Evolutionary conservation across 2,797 vertebrate genomes (phyloP).

Genomic region (Enteromius radiatus): DNA sequence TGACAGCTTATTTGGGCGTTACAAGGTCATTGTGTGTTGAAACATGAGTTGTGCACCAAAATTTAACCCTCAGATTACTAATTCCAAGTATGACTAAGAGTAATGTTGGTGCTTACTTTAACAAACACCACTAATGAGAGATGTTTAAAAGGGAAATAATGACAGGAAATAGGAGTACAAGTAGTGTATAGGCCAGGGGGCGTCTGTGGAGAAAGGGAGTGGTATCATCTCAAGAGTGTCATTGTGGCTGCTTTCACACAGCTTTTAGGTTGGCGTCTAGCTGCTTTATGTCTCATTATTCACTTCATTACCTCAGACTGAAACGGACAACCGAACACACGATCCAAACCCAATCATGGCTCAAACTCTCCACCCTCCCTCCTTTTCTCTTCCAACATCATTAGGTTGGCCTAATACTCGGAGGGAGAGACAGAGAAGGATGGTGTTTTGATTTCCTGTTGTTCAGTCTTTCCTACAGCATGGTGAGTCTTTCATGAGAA

Average conservation of each 20-base stretch:
- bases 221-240: conserved; percentile 53
- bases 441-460: conserved; percentile 33
- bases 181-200: conserved; percentile 21
- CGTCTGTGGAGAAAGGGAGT: conserved; percentile 57
- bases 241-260: conserved; percentile 54
- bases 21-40: not conserved
- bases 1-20: not conserved
- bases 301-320: conserved; percentile 61
- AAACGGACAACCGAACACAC: conserved; percentile 60
- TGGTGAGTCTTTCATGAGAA: not conserved
- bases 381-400: conserved; percentile 28
- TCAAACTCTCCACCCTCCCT: conserved; percentile 16
- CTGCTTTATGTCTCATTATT: conserved; percentile 65
- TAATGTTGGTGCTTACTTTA: not conserved
- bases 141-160: not conserved
- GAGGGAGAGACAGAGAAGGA: conserved; percentile 5
- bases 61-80: not conserved
- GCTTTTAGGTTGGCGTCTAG: conserved; percentile 56
- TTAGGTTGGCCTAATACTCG: conserved; percentile 32
- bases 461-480: conserved; percentile 33
- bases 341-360: conserved; percentile 60
- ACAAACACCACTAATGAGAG: conserved; percentile 16
- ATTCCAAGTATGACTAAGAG: not conserved
- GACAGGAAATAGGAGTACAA: conserved; percentile 22
- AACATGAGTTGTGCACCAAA: not conserved